phyloP scores from a whole-genome alignment of 1,140 invertebrate species.

The Cydia fagiglandana region DNA sequence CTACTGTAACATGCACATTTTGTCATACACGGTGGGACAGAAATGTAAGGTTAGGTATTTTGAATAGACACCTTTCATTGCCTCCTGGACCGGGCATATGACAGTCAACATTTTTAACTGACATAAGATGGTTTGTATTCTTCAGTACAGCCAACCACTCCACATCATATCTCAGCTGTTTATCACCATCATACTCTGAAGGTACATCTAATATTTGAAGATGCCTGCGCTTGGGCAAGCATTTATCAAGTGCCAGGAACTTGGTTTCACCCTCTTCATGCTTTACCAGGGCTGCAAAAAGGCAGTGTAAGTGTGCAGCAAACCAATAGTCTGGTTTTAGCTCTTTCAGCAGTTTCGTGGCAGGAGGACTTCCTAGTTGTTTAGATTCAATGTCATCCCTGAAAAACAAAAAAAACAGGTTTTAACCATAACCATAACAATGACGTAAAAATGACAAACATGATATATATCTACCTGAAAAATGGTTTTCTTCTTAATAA shows the following conservation, averaged over 20 bases:
- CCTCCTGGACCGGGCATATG: slow-evolving; percentile 90
- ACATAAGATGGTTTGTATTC: slow-evolving; percentile 93
- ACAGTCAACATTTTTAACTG: slow-evolving; percentile 83
- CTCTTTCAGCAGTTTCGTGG: slow-evolving; percentile 87
- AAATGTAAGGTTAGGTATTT: no score
- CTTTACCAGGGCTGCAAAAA: slow-evolving; percentile 93
- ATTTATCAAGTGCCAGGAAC: slow-evolving; percentile 98
- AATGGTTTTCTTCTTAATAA: slow-evolving; percentile 92
- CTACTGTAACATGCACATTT: no score
- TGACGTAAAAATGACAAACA: background rate
- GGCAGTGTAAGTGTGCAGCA: slow-evolving; percentile 97
- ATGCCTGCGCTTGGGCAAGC: slow-evolving; percentile 92
- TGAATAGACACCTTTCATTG: slow-evolving; percentile 80
- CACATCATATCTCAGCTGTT: slow-evolving; percentile 90
- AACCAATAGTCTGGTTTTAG: slow-evolving; percentile 97
- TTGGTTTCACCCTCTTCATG: slow-evolving; percentile 86
- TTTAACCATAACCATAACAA: no score
- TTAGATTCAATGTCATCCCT: slow-evolving; percentile 90
- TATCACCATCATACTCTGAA: slow-evolving; percentile 78
- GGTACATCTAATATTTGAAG: slow-evolving; percentile 81
- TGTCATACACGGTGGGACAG: no score
- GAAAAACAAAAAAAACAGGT: slow-evolving; percentile 48
- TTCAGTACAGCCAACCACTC: slow-evolving; percentile 96
- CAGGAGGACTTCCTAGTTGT: slow-evolving; percentile 90
- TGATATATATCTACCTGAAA: slow-evolving; percentile 82